phyloP scores from a whole-genome alignment of 2,113 vertebrate species.

The Caretta caretta region DNA sequence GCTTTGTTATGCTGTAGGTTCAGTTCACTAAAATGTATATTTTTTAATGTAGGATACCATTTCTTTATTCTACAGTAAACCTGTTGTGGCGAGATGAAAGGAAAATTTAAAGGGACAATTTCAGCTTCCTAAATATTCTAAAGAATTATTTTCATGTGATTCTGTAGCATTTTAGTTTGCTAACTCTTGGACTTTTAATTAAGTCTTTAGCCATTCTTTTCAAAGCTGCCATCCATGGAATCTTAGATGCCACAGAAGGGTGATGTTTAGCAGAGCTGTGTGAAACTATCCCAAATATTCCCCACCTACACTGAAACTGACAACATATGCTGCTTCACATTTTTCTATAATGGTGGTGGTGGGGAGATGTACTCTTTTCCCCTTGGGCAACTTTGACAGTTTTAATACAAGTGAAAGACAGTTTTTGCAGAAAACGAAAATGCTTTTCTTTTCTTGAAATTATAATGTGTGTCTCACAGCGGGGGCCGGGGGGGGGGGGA shows the following conservation, averaged over 20 bases:
- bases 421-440: constrained; percentile 49
- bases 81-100: constrained; percentile 55
- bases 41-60: constrained; percentile 58
- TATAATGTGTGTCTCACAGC: constrained; percentile 43
- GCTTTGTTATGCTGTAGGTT: constrained; percentile 64
- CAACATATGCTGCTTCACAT: constrained; percentile 65
- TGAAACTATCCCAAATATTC: constrained; percentile 55
- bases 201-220: constrained; percentile 79
- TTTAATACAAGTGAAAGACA: constrained; percentile 74
- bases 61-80: constrained; percentile 64
- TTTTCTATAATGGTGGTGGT: constrained; percentile 31
- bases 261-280: constrained; percentile 63
- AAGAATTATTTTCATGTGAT: constrained; percentile 58
- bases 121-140: constrained; percentile 72
- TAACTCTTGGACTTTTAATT: constrained; percentile 81
- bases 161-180: constrained; percentile 69
- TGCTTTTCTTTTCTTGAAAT: constrained; percentile 18
- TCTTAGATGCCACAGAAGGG: constrained; percentile 74
- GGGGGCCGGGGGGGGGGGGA: not conserved
- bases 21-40: constrained; percentile 55
- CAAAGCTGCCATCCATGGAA: constrained; percentile 78
- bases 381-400: constrained; percentile 70
- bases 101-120: constrained; percentile 64
- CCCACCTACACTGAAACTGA: constrained; percentile 66
- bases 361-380: constrained; percentile 69